Evolutionary conservation across 2,888 invertebrate species (phyloP).

Genomic region (Eilema depressum): DNA sequence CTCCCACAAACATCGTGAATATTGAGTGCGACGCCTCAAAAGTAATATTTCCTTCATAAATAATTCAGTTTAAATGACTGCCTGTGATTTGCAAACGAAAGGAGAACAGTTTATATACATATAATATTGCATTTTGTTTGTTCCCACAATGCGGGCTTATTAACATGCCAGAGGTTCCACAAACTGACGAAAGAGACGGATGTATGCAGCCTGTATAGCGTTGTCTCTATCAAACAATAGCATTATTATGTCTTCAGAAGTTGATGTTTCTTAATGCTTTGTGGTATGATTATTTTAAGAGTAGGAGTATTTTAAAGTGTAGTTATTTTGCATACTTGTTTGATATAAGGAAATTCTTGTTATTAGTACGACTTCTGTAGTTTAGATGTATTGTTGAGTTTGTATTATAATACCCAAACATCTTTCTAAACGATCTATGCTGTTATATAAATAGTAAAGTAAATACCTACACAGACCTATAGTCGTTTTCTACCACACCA

Average conservation of each 20-base stretch:
- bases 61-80: slow-evolving; percentile 61
- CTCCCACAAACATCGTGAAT: slow-evolving; percentile 49
- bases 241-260: slow-evolving; percentile 21
- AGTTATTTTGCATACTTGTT: not conserved
- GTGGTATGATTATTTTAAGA: slow-evolving; percentile 11
- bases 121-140: slow-evolving; percentile 39
- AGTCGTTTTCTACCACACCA: too few relatives aligned
- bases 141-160: slow-evolving; percentile 39
- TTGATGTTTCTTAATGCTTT: slow-evolving; percentile 16
- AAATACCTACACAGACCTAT: too few relatives aligned
- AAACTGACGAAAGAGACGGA: slow-evolving; percentile 18
- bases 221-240: not conserved
- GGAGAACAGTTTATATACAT: slow-evolving; percentile 37
- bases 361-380: too few relatives aligned
- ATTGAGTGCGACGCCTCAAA: slow-evolving; percentile 54
- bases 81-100: slow-evolving; percentile 55
- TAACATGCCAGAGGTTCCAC: slow-evolving; percentile 29
- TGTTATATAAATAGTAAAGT: too few relatives aligned
- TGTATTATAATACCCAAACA: too few relatives aligned
- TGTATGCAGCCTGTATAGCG: not conserved
- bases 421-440: too few relatives aligned
- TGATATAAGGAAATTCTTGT: not conserved
- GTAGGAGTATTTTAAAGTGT: not conserved
- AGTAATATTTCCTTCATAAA: slow-evolving; percentile 58
- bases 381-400: too few relatives aligned